Conservation (phyloP, 2,113 vertebrate species). For the Chascanopsetta lugubris region DNA sequence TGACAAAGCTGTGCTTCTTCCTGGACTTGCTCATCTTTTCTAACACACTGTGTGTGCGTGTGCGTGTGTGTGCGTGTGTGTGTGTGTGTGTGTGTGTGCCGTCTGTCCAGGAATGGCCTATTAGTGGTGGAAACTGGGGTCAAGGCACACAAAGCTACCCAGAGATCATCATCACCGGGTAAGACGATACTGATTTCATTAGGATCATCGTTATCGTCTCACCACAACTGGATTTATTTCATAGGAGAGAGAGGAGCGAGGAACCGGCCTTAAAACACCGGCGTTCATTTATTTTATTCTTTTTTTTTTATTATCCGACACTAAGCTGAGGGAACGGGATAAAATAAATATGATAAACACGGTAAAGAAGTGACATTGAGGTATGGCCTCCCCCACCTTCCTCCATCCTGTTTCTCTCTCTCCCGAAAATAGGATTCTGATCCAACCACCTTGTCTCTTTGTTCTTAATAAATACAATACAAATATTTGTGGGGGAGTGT, state of each 20-base stretch:
- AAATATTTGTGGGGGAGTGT: too few species aligned
- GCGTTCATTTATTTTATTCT: conserved; percentile 26
- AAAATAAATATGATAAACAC: conserved; percentile 24
- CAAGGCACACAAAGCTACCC: conserved; percentile 96
- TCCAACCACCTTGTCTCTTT: conserved; percentile 48
- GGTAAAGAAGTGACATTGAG: conserved; percentile 58
- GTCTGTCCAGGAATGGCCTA: conserved; percentile 93
- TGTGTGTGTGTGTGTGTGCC: conserved; percentile 37
- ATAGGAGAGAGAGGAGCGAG: neutral
- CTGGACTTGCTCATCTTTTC: conserved; percentile 15
- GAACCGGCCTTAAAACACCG: conserved; percentile 10
- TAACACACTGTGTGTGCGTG: conserved; percentile 18
- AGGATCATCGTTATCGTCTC: conserved; percentile 26
- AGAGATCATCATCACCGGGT: conserved; percentile 99
- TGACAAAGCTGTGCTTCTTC: conserved; percentile 17
- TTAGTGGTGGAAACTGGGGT: conserved; percentile 98
- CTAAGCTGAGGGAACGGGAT: conserved; percentile 25
- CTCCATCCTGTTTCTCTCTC: conserved; percentile 18
- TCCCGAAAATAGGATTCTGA: conserved; percentile 38
- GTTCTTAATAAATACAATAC: too few species aligned
- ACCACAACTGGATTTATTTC: conserved; percentile 34
- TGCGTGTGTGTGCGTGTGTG: conserved; percentile 30
- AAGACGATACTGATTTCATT: conserved; percentile 76
- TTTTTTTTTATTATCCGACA: conserved; percentile 45
- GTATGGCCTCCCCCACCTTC: conserved; percentile 35